Evolutionary conservation across 2,113 vertebrate genomes (phyloP).

Genomic region (Pygoscelis adeliae): DNA sequence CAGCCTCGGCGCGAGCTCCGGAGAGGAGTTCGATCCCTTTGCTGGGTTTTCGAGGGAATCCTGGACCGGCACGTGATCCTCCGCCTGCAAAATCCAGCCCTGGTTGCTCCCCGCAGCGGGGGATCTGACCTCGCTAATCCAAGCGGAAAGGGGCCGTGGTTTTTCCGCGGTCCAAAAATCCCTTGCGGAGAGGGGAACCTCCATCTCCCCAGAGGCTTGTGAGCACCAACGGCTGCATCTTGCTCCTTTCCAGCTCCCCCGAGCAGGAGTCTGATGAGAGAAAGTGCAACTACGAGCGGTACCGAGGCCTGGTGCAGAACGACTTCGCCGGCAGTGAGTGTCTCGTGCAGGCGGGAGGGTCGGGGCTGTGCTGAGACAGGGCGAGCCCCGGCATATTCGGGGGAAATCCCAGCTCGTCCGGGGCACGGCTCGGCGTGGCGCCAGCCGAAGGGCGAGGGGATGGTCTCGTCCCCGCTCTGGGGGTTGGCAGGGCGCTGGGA

Average conservation of each 20-base stretch:
- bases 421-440: too few species aligned
- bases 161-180: fast-evolving
- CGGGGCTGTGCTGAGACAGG: not conserved
- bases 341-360: not conserved
- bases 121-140: too few species aligned
- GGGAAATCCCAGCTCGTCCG: not conserved
- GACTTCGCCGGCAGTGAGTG: constrained; percentile 96
- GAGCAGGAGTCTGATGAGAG: constrained; percentile 93
- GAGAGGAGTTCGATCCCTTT: not conserved
- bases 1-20: fast-evolving
- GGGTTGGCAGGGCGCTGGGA: not conserved
- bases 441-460: not conserved
- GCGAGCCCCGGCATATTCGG: fast-evolving
- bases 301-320: constrained; percentile 95
- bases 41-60: not conserved
- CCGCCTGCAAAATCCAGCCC: not conserved
- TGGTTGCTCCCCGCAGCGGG: fast-evolving
- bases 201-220: too few species aligned
- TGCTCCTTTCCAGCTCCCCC: constrained; percentile 58
- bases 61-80: fast-evolving
- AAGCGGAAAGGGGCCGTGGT: fast-evolving
- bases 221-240: not conserved
- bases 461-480: not conserved
- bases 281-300: constrained; percentile 96
- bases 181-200: not conserved